Evolutionary conservation across 1,140 invertebrate species (phyloP).

Genomic region (Thrips palmi): DNA sequence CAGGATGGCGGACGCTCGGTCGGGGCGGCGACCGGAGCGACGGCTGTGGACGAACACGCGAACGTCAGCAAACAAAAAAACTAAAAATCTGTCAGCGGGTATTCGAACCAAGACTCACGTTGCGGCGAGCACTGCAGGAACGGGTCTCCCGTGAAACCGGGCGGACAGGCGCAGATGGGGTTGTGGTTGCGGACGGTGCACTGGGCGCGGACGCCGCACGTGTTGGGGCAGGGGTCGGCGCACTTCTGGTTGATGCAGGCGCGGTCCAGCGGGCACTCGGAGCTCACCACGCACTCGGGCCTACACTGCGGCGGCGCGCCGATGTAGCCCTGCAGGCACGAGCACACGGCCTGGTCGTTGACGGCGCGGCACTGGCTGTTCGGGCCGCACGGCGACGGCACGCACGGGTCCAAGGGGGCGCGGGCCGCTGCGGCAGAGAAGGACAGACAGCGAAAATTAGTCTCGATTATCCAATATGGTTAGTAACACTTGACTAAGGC

Average conservation of each 20-base stretch:
- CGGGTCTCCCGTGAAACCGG: constrained; percentile 34
- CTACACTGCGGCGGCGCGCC: constrained; percentile 32
- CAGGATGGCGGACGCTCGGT: constrained; percentile 22
- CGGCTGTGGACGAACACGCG: constrained; percentile 12
- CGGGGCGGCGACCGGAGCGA: constrained; percentile 14
- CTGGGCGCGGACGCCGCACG: constrained; percentile 36
- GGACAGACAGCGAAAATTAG: not conserved
- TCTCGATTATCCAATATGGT: no score
- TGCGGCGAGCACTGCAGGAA: constrained; percentile 30
- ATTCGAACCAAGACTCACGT: constrained; percentile 17
- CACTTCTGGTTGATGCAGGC: constrained; percentile 37
- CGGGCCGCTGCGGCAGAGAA: constrained; percentile 4
- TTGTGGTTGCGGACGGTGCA: constrained; percentile 37
- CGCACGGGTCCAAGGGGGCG: constrained; percentile 29
- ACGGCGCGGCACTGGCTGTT: constrained; percentile 39
- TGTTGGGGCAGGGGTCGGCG: constrained; percentile 36
- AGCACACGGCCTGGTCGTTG: constrained; percentile 31
- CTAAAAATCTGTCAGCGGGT: not conserved
- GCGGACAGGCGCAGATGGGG: constrained; percentile 33
- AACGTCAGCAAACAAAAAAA: not conserved
- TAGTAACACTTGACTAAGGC: no score
- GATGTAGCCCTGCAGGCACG: constrained; percentile 33
- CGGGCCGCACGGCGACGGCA: constrained; percentile 50
- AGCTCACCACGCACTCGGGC: constrained; percentile 32
- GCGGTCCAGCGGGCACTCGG: constrained; percentile 33